Evolutionary conservation across 2,113 vertebrate genomes (phyloP).

Genomic region (Marmota monax): DNA sequence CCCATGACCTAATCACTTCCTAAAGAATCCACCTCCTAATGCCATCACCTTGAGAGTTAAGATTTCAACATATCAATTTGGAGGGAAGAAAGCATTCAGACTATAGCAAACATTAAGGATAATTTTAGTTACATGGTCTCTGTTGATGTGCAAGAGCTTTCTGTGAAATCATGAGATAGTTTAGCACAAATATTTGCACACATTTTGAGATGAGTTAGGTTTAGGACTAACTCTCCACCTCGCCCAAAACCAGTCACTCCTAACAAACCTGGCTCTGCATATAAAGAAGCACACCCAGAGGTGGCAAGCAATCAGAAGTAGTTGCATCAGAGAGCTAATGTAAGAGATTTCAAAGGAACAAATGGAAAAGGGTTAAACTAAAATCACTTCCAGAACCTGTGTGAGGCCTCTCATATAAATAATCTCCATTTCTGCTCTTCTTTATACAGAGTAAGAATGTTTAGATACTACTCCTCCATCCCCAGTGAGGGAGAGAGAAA

Average conservation of each 20-base stretch:
- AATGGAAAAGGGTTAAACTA: background rate
- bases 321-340: background rate
- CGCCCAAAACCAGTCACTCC: background rate
- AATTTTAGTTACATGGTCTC: background rate
- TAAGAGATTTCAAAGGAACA: background rate
- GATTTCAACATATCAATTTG: background rate
- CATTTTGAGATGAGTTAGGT: constrained; percentile 31
- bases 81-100: background rate
- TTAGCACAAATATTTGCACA: background rate
- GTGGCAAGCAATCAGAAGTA: background rate
- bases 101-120: background rate
- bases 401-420: background rate
- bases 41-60: background rate
- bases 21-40: background rate
- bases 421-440: background rate
- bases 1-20: background rate
- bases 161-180: background rate
- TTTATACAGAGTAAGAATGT: background rate
- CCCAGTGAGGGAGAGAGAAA: background rate
- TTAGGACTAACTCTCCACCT: background rate
- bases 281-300: background rate
- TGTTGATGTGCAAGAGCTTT: background rate
- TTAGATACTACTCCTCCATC: background rate
- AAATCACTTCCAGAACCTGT: background rate
- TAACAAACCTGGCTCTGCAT: background rate